Base-by-base conservation (phyloP, 2,888 invertebrate species). In the Morinoia aosen region DNA sequence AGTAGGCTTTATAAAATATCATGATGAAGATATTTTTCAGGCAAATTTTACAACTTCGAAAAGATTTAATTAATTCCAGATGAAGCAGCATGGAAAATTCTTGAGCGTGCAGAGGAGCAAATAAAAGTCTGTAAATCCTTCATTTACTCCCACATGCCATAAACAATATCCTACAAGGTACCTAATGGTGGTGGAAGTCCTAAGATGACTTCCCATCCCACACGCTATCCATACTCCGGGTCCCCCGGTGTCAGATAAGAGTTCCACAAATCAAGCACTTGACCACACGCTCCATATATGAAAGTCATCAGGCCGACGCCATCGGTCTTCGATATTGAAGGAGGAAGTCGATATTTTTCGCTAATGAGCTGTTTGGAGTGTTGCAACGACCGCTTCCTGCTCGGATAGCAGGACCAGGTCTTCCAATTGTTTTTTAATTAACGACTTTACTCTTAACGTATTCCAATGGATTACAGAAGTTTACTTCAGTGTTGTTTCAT, bases 301-400 rank as follows among this genome's bases (percentile, higher is more conserved):
- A 76, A 90, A 90, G 90, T 90, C 40, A 90, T 39, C 12, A 10
- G 16, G 16, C 1, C 16, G 40, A 40, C 40, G 90, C 48, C 90
- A 90, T 90, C 90, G 90, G 90, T 48, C 90, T 90, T 48, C 90
- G 90, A 90, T 90, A 90, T 90, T 48, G 90, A 39, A 39, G 33
- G 16, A 48, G 40, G 90, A 48, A 25, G 40, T 39, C 90, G 40
- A 90, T 90, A 90, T 90, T 48, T 90, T 48, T 39, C 40, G 4
- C 25, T 90, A 39, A 90, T 90, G 40, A 90, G 90, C 90, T 11
- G 25, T 76, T 33, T 33, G 8, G 76, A 33, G 76, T 12, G 76
- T 76, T 76, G 76, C 25, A 76, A 76, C 76, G 16, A 33, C 76
- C 76, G 76, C 33, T 76, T 76, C 76, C 76, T 25, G 76, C 2